A percentile compares a stretch with the other conserved stretches of the same genome.
phyloP scores from a whole-genome alignment of 2,888 invertebrate genomes.

The Xylophagus ater region DNA sequence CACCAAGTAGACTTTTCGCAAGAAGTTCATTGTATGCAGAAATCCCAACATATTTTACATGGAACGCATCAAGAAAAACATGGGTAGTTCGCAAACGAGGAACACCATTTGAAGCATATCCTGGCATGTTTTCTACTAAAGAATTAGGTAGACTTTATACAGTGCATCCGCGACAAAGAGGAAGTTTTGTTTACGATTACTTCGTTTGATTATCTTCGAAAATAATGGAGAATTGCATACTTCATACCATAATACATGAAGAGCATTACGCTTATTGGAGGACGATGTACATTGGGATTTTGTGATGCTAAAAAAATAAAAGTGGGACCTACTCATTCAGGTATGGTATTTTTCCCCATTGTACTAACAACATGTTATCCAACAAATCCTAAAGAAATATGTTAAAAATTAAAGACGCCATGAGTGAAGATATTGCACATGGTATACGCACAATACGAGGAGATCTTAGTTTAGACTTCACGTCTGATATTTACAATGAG shows the following conservation, averaged over 20 bases:
- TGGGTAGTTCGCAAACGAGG: constrained; percentile 24
- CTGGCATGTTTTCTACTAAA: constrained; percentile 23
- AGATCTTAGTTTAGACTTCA: constrained; percentile 11
- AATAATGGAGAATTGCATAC: too few species aligned
- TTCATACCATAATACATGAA: too few species aligned
- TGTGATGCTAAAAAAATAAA: too few species aligned
- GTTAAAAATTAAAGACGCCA: constrained; percentile 17
- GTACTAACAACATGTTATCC: constrained; percentile 14
- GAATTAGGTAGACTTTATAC: too few species aligned
- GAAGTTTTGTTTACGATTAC: constrained; percentile 20
- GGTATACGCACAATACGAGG: constrained; percentile 8
- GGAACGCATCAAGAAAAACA: constrained; percentile 24
- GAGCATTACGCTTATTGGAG: too few species aligned
- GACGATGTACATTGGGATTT: too few species aligned
- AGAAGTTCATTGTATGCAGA: constrained; percentile 26
- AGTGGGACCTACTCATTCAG: too few species aligned
- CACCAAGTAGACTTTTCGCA: constrained; percentile 18
- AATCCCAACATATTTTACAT: constrained; percentile 26
- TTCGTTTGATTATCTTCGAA: too few species aligned
- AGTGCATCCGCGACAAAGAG: constrained; percentile 26
- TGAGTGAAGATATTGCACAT: constrained; percentile 19
- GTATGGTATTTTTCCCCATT: constrained; percentile 20
- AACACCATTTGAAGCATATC: constrained; percentile 18
- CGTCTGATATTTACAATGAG: constrained; percentile 20
- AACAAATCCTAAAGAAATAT: constrained; percentile 17